phyloP scores from a whole-genome alignment of 2,888 invertebrate species.

The Mythimna lalbum region DNA sequence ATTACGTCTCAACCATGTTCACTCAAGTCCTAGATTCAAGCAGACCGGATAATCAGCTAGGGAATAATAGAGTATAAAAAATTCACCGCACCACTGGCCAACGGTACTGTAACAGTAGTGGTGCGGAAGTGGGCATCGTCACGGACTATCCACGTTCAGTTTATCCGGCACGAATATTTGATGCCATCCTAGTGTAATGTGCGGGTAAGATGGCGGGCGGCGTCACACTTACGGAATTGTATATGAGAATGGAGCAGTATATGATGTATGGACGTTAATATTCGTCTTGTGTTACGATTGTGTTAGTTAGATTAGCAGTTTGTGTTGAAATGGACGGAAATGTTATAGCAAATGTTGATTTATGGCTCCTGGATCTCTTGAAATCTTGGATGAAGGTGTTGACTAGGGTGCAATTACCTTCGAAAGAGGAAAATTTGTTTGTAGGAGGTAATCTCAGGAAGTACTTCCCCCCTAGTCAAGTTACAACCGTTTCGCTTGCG shows the following conservation, averaged over 20 bases:
- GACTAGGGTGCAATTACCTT: neutral
- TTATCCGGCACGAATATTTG: constrained; percentile 72
- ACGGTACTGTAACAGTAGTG: constrained; percentile 60
- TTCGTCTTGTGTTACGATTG: constrained; percentile 29
- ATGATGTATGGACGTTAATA: constrained; percentile 39
- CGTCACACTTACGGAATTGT: constrained; percentile 57
- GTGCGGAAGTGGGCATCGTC: constrained; percentile 65
- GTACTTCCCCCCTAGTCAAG: too few relatives aligned
- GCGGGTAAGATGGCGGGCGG: constrained; percentile 44
- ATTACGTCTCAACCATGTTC: constrained; percentile 61
- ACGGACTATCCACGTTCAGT: constrained; percentile 56
- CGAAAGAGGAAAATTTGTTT: too few relatives aligned
- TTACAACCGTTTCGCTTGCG: too few relatives aligned
- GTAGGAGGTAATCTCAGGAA: too few relatives aligned
- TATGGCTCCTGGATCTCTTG: neutral
- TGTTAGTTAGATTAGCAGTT: constrained; percentile 33
- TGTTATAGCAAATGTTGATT: constrained; percentile 4
- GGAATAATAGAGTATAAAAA: constrained; percentile 86
- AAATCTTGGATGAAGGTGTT: neutral
- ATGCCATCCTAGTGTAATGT: constrained; percentile 63
- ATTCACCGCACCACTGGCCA: constrained; percentile 76
- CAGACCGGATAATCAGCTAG: constrained; percentile 80
- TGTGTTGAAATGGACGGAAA: constrained; percentile 19
- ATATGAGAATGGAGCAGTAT: constrained; percentile 44
- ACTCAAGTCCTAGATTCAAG: constrained; percentile 73